Evolutionary conservation across 2,888 invertebrate species (phyloP), one percentile per base, ranked within the genome.

Genomic region (Agonopterix heracliana): DNA sequence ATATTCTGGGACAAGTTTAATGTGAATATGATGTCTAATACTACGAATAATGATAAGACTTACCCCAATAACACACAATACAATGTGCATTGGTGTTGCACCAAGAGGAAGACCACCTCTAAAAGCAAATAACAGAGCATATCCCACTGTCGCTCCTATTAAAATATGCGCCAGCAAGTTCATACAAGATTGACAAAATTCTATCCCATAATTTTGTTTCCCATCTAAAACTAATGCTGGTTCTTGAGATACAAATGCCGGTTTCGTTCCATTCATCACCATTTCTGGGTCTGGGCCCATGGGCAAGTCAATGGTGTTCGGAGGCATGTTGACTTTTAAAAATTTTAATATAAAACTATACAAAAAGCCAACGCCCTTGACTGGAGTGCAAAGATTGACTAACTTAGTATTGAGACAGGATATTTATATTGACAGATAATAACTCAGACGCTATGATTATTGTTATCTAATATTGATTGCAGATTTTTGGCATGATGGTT

Each of bases 21-120:
- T 11, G 12, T n/a, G 12, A 17, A 17, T 17, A 17, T 2, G 17
- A 17, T 17, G 17, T 17, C 17, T 26, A 26, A 26, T 26, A 26
- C 26, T 26, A 26, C 5, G 7, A 26, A 26, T 26, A 26, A 5
- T 26, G 5, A 26, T 26, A 26, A n/a, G 49, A 76, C 86, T 81
- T 57, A 87, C 87, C 65, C 87, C 86, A 46, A 79, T 50, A 10
- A 83, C 81, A 60, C 85, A 85, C 44, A 85, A 55, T 3, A 78
- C 52, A 17, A 84, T 68, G 52, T 86, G 85, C 41, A 68, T 50
- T 14, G 60, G 54, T 7, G 76, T 80, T 0, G 70, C 53, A 46
- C 61, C 60, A 4, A 78, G 13, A 1, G 80, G 78, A 7, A 67
- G 9, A 17, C 74, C 76, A 54, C 51, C 52, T 49, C 70, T 66